Evolutionary conservation across 2,888 invertebrate species (phyloP), one percentile per base, ranked within the genome.

Genomic region (Aproaerema taeniolella): DNA sequence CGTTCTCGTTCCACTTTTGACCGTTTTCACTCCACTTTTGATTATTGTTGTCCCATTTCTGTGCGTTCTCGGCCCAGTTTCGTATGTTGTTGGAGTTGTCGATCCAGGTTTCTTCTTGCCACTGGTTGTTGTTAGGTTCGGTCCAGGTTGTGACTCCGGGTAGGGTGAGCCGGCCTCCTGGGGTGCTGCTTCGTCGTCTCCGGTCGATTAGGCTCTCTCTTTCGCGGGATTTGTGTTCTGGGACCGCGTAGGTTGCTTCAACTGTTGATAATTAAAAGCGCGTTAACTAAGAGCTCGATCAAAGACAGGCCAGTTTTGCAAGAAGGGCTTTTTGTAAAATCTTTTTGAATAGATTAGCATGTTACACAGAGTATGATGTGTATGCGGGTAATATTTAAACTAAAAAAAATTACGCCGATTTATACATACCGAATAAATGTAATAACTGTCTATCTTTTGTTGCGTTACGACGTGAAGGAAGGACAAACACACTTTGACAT

Each of bases 191-290:
- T 3, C 83, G 59, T 0, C 85, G 68, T 0, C 85, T 67, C 0
- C 85, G 67, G 45, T 81, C 82, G 39, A 80, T 74, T 0, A 85
- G 56, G 14, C 75, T 75, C 39, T 80, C 80, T 1, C 83, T 60
- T 30, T 71, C 73, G 0, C 76, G 69, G 32, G 67, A 64, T 34
- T 80, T 80, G 53, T 78, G 81, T 30, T 77, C 80, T 0, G 85
- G 85, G 0, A 86, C 82, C 0, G 85, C 83, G 55, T 86, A 86
- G 6, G 85, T 86, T 13, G 81, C 82, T 61, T 86, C 85, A 56
- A 65, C 56, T 64, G 49, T n/a, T 13, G 39, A 20, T 4, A n/a
- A n/a, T n/a, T n/a, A n/a, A n/a, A n/a, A n/a, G n/a, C n/a, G n/a
- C n/a, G n/a, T n/a, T n/a, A n/a, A n/a, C n/a, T n/a, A n/a, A n/a